Conservation (phyloP, 2,797 vertebrate genomes). For the Dromococcyx pavoninus region DNA sequence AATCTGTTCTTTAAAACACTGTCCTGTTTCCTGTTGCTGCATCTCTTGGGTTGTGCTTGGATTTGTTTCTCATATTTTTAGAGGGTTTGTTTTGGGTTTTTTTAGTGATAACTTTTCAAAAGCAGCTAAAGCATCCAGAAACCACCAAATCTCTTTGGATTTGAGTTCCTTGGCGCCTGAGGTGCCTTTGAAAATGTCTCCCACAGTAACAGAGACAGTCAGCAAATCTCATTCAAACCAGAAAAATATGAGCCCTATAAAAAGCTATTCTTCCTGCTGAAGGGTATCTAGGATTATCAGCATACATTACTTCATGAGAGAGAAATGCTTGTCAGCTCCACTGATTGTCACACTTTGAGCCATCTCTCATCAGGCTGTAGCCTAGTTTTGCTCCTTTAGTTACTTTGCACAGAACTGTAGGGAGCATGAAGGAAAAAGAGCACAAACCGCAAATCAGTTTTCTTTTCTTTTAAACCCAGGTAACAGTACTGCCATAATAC, state of each 20-base stretch:
- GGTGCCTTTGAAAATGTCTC: not conserved
- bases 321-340: slow-evolving; percentile 33
- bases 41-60: not conserved
- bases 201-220: not conserved
- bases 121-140: not conserved
- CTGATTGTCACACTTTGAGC: not conserved
- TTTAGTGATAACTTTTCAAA: not conserved
- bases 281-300: slow-evolving; percentile 31
- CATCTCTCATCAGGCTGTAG: not conserved
- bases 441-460: not conserved
- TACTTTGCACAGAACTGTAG: not conserved
- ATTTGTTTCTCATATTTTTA: not conserved
- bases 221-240: slow-evolving; percentile 19
- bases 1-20: not conserved
- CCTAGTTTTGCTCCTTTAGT: not conserved
- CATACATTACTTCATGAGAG: slow-evolving; percentile 35
- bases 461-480: not conserved
- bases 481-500: not conserved
- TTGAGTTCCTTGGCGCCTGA: not conserved
- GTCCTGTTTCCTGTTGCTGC: not conserved
- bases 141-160: not conserved
- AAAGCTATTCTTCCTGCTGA: slow-evolving; percentile 7
- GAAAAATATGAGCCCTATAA: slow-evolving; percentile 10
- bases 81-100: not conserved
- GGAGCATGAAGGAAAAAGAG: not conserved